Base-by-base conservation (phyloP, 1,140 invertebrate species). In the Danaus melanippus region DNA sequence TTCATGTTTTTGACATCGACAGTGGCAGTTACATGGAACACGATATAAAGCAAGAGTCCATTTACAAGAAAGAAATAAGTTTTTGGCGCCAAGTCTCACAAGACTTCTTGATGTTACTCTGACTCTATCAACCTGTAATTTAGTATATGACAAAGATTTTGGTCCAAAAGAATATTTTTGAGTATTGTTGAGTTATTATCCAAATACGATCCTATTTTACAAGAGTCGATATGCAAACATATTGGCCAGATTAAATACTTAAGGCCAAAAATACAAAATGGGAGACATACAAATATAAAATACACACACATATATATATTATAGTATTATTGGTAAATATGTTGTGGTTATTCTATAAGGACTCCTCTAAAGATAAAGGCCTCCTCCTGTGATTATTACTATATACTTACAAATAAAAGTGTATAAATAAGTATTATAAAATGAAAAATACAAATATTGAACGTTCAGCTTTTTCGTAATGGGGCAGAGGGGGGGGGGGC, bases 241-340 rank as follows among this genome's bases (percentile, higher is more conserved):
- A 67, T 61, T 50, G 65, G 61, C 58, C 65, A 67, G 58, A 64
- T 64, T 17, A 67, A 67, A 67, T 64, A 67, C 58, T 67, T 67
- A 59, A 67, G 56, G 59, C 58, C 64, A 67, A 67, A 63, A 60
- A 60, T 58, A 63, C 60, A 60, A 67, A 63, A 67, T 58, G 60
- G 62, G 64, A n/a, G n/a, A n/a, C n/a, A n/a, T n/a, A n/a, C n/a
- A n/a, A n/a, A n/a, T n/a, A n/a, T n/a, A n/a, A n/a, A 21, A 21
- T 21, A 21, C 5, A 21, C 5, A 21, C 5, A 21, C 5, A 21
- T 21, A 21, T 21, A 21, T 21, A 21, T 21, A 21, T 21, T 2
- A 1, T 21, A 21, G 5, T 2, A 2, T 21, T 21, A 21, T 21
- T 21, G 17, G 1, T 5, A 21, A 21, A 21, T 1, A 21, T 21